Base-by-base conservation (phyloP, 2,113 vertebrate genomes). In the Crotalus helleri region DNA sequence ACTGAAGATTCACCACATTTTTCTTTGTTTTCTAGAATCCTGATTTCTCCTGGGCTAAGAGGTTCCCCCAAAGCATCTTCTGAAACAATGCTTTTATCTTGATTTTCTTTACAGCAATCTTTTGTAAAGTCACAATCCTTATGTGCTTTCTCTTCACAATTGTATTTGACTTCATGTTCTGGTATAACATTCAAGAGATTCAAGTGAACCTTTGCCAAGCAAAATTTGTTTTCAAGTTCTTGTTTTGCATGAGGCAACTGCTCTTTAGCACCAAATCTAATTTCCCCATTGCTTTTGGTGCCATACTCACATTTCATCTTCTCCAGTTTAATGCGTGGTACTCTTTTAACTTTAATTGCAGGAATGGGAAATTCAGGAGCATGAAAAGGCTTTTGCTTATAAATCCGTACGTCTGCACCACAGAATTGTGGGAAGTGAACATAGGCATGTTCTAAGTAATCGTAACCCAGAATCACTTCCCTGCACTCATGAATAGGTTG, bases 361-460 rank as follows among this genome's bases (percentile, higher is more conserved):
- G 98, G 98, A 93, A 98, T 92, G 46, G 99, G 99, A 95, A 98
- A 98, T 85, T 98, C 97, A 44, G 98, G 98, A 59, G 98, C 98
- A 69, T 94, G 95, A 95, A 99, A 98, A 87, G 99, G 98, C 94
- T 98, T 99, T 96, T 99, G 99, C 96, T 98, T 98, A 95, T 99
- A 99, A 97, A 99, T 99, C 81, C 99, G 97, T 95, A 99, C 97
- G 96, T 99, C 99, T 39, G 99, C 99, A 58, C 99, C 99, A 94
- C 99, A 99, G 95, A 99, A 99, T 95, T 99, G 99, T 49, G 99
- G 99, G 93, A 99, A 99, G 97, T 99, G 99, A 95, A 99, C 98
- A 90, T 99, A 99, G 0, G 98, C 98, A 92, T 99, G 99, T 93
- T 99, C 99, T 93, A 98, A 97, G 92, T 98, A 98, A 96, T 99